phyloP scores from a whole-genome alignment of 2,888 invertebrate genomes.

The Homarus gammarus region DNA sequence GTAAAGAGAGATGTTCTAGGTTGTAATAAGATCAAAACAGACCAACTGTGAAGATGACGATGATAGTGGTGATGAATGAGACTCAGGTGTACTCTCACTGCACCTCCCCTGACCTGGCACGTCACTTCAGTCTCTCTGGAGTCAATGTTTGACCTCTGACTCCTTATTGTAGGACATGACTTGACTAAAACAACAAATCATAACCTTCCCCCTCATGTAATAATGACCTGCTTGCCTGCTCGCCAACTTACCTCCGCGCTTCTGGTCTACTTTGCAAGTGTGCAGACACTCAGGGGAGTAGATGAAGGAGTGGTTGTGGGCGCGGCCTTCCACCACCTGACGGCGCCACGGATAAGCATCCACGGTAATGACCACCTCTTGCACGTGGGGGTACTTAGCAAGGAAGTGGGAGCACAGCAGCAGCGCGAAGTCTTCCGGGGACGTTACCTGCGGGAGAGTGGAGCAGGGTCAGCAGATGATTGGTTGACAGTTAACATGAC shows the following conservation, averaged over 20 bases:
- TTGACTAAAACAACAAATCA: neutral
- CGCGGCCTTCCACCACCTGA: constrained; percentile 81
- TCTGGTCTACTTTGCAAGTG: constrained; percentile 84
- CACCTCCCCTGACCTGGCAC: neutral
- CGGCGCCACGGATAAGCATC: constrained; percentile 89
- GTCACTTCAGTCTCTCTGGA: neutral
- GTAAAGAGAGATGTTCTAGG: no score
- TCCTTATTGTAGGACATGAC: neutral
- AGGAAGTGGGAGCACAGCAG: constrained; percentile 88
- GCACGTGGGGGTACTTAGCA: constrained; percentile 87
- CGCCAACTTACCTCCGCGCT: constrained; percentile 56
- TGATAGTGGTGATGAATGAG: no score
- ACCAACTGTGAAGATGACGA: no score
- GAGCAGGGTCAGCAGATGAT: neutral
- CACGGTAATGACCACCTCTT: constrained; percentile 85
- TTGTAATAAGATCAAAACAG: no score
- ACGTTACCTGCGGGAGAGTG: constrained; percentile 77
- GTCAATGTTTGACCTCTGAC: neutral
- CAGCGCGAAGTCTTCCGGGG: constrained; percentile 88
- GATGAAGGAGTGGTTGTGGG: constrained; percentile 89
- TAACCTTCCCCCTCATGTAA: neutral
- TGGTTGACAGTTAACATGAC: no score
- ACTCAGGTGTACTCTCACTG: no score
- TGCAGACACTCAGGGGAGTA: constrained; percentile 85
- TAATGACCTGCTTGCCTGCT: neutral